These are phyloP conservation scores for Charaxes varanes DNA, from an alignment of 1,140 invertebrate genomes.

Conservation along the genomic window DNA sequence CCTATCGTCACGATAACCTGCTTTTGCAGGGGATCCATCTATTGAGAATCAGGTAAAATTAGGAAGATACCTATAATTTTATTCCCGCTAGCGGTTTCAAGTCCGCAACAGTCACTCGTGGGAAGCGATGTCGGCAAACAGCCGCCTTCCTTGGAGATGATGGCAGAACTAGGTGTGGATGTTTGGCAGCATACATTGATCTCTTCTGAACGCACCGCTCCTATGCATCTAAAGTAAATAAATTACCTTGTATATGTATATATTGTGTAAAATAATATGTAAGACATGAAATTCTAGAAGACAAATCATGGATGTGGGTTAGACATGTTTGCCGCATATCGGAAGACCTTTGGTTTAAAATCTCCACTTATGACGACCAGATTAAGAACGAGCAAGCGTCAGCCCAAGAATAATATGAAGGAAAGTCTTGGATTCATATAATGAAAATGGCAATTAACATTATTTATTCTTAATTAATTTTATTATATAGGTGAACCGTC, in stretches of 20 bases:
- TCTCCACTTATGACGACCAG: too few species aligned
- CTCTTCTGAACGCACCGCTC: slow-evolving; percentile 5
- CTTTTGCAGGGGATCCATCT: too few species aligned
- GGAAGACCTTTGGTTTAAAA: too few species aligned
- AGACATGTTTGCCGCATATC: too few species aligned
- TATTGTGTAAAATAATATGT: background rate
- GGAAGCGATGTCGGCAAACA: background rate
- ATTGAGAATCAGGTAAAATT: background rate
- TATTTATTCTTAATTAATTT: too few species aligned
- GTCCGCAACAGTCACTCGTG: slow-evolving; percentile 34
- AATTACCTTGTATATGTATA: background rate
- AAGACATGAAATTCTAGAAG: too few species aligned
- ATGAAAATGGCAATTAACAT: too few species aligned
- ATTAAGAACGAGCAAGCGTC: too few species aligned
- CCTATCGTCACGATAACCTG: too few species aligned
- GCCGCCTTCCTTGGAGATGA: background rate
- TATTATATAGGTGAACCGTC: background rate
- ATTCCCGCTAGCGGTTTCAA: slow-evolving; percentile 29
- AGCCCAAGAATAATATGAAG: too few species aligned
- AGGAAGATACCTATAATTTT: slow-evolving; percentile 39
- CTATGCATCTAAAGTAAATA: slow-evolving; percentile 24
- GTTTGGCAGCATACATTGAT: slow-evolving; percentile 34
- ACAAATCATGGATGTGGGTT: too few species aligned
- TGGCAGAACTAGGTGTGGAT: slow-evolving; percentile 1
- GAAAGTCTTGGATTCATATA: too few species aligned